phyloP scores from a whole-genome alignment of 2,113 vertebrate genomes.

The Parotia lawesii region DNA sequence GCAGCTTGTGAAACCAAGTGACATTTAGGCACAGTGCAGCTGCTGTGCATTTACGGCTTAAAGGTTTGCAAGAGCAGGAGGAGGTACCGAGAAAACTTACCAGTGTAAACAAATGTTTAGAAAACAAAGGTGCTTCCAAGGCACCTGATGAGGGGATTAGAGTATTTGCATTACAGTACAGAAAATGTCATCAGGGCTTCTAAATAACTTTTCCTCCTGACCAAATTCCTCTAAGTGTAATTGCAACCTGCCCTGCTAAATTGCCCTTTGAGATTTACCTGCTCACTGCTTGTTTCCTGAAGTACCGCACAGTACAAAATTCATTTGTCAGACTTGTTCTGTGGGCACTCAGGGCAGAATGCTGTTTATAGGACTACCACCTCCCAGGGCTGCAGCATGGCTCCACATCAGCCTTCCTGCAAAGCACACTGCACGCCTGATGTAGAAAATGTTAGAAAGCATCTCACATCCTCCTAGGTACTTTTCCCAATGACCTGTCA shows the following conservation, averaged over 20 bases:
- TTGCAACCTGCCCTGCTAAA: not conserved
- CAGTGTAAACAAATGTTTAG: not conserved
- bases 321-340: rapidly evolving
- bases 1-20: not conserved
- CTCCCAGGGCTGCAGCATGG: not conserved
- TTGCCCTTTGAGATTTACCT: not conserved
- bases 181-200: not conserved
- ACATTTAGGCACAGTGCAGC: not conserved
- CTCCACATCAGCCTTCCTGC: not conserved
- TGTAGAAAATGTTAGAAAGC: not conserved
- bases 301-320: not conserved
- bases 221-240: not conserved
- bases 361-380: not conserved
- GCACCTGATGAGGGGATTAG: not conserved
- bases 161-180: not conserved
- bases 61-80: not conserved
- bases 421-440: not conserved
- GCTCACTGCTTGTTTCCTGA: not conserved
- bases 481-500: not conserved
- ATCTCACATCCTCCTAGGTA: not conserved
- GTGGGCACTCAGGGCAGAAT: not conserved
- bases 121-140: not conserved
- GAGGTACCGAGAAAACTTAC: not conserved
- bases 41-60: not conserved
- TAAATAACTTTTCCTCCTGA: not conserved